A percentile compares a stretch with the other conserved stretches of the same genome.
Evolutionary conservation across 2,888 invertebrate species (phyloP).

Genomic region (Eristalis intricaria): DNA sequence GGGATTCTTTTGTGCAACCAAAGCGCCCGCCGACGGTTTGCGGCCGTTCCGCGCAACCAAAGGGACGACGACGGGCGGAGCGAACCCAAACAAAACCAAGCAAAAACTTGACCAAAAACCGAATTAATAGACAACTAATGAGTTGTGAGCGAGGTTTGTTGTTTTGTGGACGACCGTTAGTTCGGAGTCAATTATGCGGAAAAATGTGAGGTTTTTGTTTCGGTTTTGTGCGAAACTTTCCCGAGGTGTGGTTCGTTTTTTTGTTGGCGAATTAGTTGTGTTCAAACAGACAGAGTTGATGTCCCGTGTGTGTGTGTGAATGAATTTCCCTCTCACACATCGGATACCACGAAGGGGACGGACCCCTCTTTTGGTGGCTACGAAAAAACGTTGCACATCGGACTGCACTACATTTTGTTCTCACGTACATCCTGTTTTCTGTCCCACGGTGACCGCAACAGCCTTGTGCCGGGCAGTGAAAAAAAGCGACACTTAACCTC

Average conservation of each 20-base stretch:
- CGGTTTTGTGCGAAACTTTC: background rate
- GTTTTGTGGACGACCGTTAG: conserved; percentile 8
- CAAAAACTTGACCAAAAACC: background rate
- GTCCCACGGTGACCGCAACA: conserved; percentile 14
- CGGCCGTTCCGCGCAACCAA: background rate
- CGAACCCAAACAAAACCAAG: conserved; percentile 3
- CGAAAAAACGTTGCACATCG: too few species aligned
- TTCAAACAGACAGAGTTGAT: too few species aligned
- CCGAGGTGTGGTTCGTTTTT: background rate
- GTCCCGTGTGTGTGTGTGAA: too few species aligned
- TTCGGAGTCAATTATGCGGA: conserved; percentile 48
- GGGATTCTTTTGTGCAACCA: conserved; percentile 8
- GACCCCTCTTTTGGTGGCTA: background rate
- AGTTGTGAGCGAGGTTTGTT: conserved; percentile 23
- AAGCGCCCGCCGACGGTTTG: background rate
- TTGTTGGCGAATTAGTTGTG: too few species aligned
- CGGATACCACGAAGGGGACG: background rate
- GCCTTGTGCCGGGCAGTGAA: conserved; percentile 3
- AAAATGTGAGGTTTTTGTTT: conserved; percentile 6
- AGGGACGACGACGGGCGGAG: background rate
- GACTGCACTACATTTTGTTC: background rate
- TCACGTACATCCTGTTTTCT: too few species aligned
- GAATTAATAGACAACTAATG: conserved; percentile 42
- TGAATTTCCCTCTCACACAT: background rate
- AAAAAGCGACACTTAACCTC: conserved; percentile 13